These are phyloP conservation scores for Ramphastos sulfuratus DNA, from an alignment of 2,113 vertebrate species.

Conservation along the genomic window DNA sequence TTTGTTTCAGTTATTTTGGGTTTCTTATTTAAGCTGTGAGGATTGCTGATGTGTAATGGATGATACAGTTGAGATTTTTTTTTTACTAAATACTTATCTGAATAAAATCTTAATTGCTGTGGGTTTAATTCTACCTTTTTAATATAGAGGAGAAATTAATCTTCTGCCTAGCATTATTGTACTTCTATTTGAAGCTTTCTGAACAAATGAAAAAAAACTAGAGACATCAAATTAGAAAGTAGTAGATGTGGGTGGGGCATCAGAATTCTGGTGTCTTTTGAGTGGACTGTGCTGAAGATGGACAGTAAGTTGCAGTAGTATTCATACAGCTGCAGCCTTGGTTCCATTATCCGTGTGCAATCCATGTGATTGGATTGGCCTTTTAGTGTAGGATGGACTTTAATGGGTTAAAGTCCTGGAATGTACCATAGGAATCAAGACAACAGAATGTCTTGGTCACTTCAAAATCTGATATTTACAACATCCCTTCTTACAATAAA, in stretches of 20 bases:
- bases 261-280: not conserved
- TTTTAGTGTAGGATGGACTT: not conserved
- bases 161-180: not conserved
- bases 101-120: not conserved
- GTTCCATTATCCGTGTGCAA: not conserved
- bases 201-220: too few relatives aligned
- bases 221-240: not conserved
- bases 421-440: not conserved
- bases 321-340: not conserved
- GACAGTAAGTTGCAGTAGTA: not conserved
- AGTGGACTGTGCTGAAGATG: not conserved
- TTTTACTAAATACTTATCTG: not conserved
- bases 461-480: not conserved
- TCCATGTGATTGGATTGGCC: not conserved
- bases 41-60: not conserved
- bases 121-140: not conserved
- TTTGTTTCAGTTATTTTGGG: not conserved
- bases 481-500: not conserved
- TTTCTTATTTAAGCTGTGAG: not conserved
- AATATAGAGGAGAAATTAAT: not conserved
- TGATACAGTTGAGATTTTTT: not conserved
- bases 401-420: not conserved
- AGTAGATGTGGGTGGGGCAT: not conserved
- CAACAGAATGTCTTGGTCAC: not conserved
- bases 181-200: too few relatives aligned